Percentiles rank a stretch among this genome's conserved stretches.
Conservation (phyloP, 2,797 vertebrate genomes). For the Hephaestus fuliginosus region DNA sequence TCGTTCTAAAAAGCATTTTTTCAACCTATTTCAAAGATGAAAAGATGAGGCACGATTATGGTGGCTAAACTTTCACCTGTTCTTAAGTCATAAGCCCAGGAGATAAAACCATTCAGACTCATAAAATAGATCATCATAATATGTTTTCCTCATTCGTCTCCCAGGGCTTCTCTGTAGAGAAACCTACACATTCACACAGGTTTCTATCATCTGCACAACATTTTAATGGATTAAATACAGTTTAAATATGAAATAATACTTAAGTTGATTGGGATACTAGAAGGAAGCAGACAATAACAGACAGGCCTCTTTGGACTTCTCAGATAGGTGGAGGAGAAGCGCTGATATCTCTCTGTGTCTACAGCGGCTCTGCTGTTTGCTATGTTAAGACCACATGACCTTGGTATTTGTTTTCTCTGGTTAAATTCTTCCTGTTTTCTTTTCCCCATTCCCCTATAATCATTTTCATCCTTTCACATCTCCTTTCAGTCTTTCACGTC, state of each 20-base stretch:
- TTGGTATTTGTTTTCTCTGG: slow-evolving; percentile 45
- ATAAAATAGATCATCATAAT: too few species aligned
- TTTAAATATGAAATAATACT: neutral
- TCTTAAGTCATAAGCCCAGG: too few species aligned
- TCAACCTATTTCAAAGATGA: too few species aligned
- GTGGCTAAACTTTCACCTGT: too few species aligned
- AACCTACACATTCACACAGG: too few species aligned
- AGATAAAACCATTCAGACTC: too few species aligned
- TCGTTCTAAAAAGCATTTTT: too few species aligned
- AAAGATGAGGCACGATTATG: too few species aligned
- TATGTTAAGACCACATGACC: slow-evolving; percentile 42
- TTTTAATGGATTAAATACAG: neutral
- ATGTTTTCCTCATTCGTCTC: too few species aligned
- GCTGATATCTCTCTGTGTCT: slow-evolving; percentile 23
- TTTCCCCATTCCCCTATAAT: slow-evolving; percentile 1
- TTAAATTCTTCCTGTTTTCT: slow-evolving; percentile 35
- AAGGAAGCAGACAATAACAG: slow-evolving; percentile 32
- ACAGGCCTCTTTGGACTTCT: slow-evolving; percentile 11
- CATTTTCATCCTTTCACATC: slow-evolving; percentile 16
- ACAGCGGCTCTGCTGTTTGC: slow-evolving; percentile 43
- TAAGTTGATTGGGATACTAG: neutral
- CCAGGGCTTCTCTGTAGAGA: too few species aligned
- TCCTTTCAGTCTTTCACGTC: slow-evolving; percentile 1
- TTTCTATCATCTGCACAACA: too few species aligned
- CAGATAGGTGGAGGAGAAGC: slow-evolving; percentile 31